Percentiles rank a stretch among this genome's conserved stretches.
These are phyloP conservation scores for Balaenoptera acutorostrata DNA, from an alignment of 2,113 vertebrate species.

Conservation along the genomic window DNA sequence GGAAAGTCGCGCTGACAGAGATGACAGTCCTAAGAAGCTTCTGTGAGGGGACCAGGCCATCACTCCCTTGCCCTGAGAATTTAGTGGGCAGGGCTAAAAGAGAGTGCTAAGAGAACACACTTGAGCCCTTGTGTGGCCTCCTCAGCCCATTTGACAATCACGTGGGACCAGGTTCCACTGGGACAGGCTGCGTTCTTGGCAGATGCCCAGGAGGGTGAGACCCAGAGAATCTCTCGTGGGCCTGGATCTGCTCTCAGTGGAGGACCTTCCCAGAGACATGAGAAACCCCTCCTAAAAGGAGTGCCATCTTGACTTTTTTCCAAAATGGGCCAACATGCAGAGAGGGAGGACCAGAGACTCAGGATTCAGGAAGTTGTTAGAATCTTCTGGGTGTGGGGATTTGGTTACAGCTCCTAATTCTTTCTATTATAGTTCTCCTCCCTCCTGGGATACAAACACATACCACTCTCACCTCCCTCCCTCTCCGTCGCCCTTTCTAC, in stretches of 20 bases:
- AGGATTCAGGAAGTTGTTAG: neutral
- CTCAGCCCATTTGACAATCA: neutral
- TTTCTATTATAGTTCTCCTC: neutral
- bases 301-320: neutral
- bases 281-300: neutral
- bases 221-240: neutral
- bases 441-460: neutral
- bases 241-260: neutral
- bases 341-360: neutral
- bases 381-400: neutral
- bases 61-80: neutral
- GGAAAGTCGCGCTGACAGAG: rapidly evolving
- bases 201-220: neutral
- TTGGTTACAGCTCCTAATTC: neutral
- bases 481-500: neutral
- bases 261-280: neutral
- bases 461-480: neutral
- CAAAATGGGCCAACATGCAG: neutral
- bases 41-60: neutral
- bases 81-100: neutral
- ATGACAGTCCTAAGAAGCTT: neutral
- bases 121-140: neutral
- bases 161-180: rapidly evolving
- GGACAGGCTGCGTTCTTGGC: neutral
- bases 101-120: neutral